Evolutionary conservation across 2,888 invertebrate genomes (phyloP).

Genomic region (Panopea generosa): DNA sequence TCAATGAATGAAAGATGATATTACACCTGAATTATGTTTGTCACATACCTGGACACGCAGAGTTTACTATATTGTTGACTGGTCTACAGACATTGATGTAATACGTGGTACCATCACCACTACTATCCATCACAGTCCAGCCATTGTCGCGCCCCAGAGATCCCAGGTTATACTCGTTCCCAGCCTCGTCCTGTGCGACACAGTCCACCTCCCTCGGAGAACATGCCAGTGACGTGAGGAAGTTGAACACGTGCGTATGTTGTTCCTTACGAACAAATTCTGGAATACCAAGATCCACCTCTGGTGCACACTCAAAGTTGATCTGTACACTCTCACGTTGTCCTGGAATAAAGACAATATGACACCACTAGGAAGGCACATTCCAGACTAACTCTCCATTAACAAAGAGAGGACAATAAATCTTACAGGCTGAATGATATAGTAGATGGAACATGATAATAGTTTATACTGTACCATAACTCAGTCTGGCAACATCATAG

Average conservation of each 20-base stretch:
- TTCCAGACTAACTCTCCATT: too few species aligned
- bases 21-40: too few species aligned
- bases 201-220: constrained; percentile 76
- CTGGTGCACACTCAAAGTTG: constrained; percentile 70
- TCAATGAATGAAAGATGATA: too few species aligned
- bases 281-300: constrained; percentile 60
- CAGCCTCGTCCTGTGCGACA: constrained; percentile 69
- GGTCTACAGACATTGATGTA: constrained; percentile 84
- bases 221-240: constrained; percentile 79
- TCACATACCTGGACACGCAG: constrained; percentile 77
- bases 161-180: constrained; percentile 80
- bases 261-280: constrained; percentile 63
- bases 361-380: too few species aligned
- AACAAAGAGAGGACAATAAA: too few species aligned
- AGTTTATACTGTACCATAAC: too few species aligned
- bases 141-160: constrained; percentile 71
- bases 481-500: too few species aligned
- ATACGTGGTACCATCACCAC: constrained; percentile 68
- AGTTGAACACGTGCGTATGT: constrained; percentile 67
- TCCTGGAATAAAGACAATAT: constrained; percentile 48
- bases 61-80: constrained; percentile 69
- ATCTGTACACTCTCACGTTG: constrained; percentile 62
- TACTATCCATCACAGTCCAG: constrained; percentile 76
- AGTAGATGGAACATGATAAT: too few species aligned
- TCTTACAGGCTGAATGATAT: too few species aligned